These are phyloP conservation scores for Lampropteryx suffumata DNA, from an alignment of 2,888 invertebrate genomes.

Conservation along the genomic window DNA sequence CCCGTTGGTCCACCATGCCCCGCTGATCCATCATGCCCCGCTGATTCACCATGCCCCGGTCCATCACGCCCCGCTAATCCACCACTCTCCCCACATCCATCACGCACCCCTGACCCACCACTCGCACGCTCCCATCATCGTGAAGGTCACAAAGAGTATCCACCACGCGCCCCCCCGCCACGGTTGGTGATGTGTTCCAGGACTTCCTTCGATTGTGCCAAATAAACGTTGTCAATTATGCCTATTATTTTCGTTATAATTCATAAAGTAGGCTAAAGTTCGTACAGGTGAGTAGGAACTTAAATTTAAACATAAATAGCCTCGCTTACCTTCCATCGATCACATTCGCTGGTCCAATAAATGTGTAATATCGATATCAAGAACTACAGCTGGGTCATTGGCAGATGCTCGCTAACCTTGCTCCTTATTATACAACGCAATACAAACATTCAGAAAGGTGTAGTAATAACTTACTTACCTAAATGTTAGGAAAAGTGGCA, in stretches of 20 bases:
- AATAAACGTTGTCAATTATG: constrained; percentile 15
- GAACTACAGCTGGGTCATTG: constrained; percentile 25
- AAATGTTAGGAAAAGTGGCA: no score
- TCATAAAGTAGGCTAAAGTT: no score
- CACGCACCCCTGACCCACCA: constrained; percentile 27
- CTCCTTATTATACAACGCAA: constrained; percentile 29
- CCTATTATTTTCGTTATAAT: no score
- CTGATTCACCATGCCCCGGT: constrained; percentile 21
- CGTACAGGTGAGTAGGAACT: no score
- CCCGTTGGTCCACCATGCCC: constrained; percentile 19
- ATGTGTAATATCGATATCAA: background rate
- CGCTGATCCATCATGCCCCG: constrained; percentile 22
- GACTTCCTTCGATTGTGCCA: constrained; percentile 19
- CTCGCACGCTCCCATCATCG: constrained; percentile 20
- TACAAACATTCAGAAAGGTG: constrained; percentile 8
- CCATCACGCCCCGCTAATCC: constrained; percentile 25
- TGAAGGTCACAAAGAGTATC: no score
- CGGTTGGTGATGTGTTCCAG: constrained; percentile 27
- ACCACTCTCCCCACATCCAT: constrained; percentile 6
- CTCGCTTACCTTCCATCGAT: constrained; percentile 1
- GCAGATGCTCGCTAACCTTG: constrained; percentile 28
- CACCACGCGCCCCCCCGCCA: constrained; percentile 9
- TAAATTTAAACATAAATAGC: background rate
- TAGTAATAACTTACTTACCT: no score
- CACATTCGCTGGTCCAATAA: background rate